Percentiles rank a stretch among this genome's conserved stretches.
phyloP scores from a whole-genome alignment of 2,113 vertebrate species.

The Prionailurus viverrinus region DNA sequence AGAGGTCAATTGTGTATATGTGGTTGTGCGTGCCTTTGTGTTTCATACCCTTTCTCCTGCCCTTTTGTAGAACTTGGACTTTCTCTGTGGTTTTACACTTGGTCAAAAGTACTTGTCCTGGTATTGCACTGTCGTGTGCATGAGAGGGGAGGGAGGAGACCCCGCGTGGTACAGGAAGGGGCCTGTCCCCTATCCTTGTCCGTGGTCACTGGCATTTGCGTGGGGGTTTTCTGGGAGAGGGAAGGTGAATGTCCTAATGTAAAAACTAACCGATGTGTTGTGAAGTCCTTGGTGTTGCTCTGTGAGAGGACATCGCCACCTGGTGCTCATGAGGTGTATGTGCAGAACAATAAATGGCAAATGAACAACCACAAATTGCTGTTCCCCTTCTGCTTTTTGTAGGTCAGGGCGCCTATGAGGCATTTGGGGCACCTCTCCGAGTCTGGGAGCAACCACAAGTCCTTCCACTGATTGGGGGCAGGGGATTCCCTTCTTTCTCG shows the following conservation, averaged over 20 bases:
- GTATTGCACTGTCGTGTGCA: slow-evolving; percentile 11
- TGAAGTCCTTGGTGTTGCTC: slow-evolving; percentile 75
- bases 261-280: slow-evolving; percentile 61
- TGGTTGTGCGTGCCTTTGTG: slow-evolving; percentile 28
- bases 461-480: background rate
- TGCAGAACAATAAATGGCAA: slow-evolving; percentile 84
- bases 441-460: background rate
- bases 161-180: background rate
- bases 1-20: background rate
- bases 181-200: background rate
- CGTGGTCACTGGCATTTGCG: background rate
- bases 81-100: slow-evolving; percentile 70
- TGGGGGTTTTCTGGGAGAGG: slow-evolving; percentile 23
- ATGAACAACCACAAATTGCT: background rate
- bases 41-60: background rate
- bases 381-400: slow-evolving; percentile 38
- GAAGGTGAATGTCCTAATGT: slow-evolving; percentile 53
- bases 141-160: background rate
- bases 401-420: background rate
- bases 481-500: background rate
- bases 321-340: slow-evolving; percentile 76
- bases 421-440: background rate
- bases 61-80: slow-evolving; percentile 57
- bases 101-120: slow-evolving; percentile 60
- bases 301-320: slow-evolving; percentile 76